phyloP scores from a whole-genome alignment of 1,140 invertebrate species.

The Saccostrea cuccullata region DNA sequence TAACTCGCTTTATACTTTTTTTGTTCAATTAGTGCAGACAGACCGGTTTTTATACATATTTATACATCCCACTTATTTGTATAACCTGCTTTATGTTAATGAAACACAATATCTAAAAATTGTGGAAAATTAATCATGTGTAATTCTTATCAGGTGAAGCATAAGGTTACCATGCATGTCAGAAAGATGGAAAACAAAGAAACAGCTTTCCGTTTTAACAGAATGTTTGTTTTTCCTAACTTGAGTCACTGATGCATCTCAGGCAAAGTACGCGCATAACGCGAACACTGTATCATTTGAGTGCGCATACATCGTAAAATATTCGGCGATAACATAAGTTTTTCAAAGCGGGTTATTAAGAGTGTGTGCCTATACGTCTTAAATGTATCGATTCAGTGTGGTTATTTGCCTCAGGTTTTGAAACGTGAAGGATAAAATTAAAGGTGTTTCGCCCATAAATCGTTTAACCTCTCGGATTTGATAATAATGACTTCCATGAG shows the following conservation, averaged over 20 bases:
- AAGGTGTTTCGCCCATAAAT: neutral
- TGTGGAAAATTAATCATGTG: neutral
- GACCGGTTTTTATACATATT: neutral
- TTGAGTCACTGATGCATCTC: conserved; percentile 23
- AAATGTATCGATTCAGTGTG: neutral
- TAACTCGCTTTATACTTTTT: neutral
- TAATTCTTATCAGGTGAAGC: conserved; percentile 18
- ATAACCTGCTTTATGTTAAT: conserved; percentile 19
- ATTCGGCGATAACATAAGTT: neutral
- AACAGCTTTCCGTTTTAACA: neutral
- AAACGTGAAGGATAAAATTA: conserved; percentile 19
- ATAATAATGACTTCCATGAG: conserved; percentile 9
- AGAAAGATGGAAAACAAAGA: neutral
- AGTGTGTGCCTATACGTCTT: neutral
- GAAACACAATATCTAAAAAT: conserved; percentile 17
- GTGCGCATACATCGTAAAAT: conserved; percentile 7
- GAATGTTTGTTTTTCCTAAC: neutral
- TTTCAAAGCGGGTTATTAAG: neutral
- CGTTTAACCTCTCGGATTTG: neutral
- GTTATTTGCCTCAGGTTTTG: neutral
- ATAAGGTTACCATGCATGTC: neutral
- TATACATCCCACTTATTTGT: neutral
- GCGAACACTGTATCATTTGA: conserved; percentile 11
- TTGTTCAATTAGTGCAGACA: neutral
- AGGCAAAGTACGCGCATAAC: neutral